phyloP scores from a whole-genome alignment of 2,113 vertebrate species.

The Epinephelus fuscoguttatus region DNA sequence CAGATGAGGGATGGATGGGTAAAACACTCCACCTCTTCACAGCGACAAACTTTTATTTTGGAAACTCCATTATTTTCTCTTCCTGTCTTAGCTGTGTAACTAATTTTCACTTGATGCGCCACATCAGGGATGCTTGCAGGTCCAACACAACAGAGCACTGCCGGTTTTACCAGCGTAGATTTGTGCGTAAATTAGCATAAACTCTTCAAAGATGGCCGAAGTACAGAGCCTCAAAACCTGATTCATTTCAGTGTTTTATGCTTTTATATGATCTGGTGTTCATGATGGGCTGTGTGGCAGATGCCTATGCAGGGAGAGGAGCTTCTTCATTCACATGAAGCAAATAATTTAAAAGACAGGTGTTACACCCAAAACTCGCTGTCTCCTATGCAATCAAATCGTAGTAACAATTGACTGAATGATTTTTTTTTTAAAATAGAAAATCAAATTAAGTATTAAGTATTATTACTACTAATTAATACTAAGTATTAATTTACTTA shows the following conservation, averaged over 20 bases:
- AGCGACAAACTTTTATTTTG: constrained; percentile 58
- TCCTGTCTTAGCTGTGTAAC: constrained; percentile 20
- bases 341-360: constrained; percentile 1
- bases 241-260: constrained; percentile 8
- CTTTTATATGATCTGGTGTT: not conserved
- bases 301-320: constrained; percentile 18
- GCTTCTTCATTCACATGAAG: not conserved
- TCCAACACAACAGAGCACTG: constrained; percentile 57
- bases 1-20: not conserved
- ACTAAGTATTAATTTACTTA: no score
- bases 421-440: no score
- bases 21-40: not conserved
- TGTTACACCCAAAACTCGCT: not conserved
- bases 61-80: not conserved
- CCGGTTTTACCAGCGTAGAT: constrained; percentile 54
- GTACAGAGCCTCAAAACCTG: not conserved
- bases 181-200: constrained; percentile 63
- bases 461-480: no score
- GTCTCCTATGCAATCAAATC: not conserved
- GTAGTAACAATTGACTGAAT: not conserved
- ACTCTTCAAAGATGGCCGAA: constrained; percentile 67
- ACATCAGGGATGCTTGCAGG: constrained; percentile 72
- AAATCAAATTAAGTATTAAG: not conserved
- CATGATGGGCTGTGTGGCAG: not conserved
- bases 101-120: constrained; percentile 52